Conservation (phyloP, 2,888 invertebrate genomes). For the Drosophila lutescens region DNA sequence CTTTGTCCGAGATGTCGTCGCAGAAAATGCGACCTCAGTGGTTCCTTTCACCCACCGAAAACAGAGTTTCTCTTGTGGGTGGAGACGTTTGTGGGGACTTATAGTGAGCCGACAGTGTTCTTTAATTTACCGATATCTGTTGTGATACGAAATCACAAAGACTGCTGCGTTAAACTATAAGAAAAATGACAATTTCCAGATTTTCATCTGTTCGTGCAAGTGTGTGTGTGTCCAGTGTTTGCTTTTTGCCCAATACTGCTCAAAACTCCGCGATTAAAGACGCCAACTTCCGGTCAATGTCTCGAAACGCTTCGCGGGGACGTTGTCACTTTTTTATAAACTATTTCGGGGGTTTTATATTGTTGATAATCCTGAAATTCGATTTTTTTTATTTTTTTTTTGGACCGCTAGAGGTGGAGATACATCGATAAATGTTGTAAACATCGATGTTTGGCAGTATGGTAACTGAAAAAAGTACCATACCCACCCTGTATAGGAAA, state of each 20-base stretch:
- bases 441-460: no score
- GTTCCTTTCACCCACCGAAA: constrained; percentile 28
- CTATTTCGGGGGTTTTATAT: constrained; percentile 16
- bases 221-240: constrained; percentile 25
- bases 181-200: constrained; percentile 49
- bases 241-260: constrained; percentile 32
- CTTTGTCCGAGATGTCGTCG: constrained; percentile 30
- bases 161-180: constrained; percentile 4
- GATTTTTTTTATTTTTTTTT: constrained; percentile 57
- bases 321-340: not conserved
- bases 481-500: no score
- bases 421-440: no score
- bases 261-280: not conserved
- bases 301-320: not conserved
- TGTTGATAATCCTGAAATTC: constrained; percentile 40
- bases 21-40: constrained; percentile 29
- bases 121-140: constrained; percentile 10
- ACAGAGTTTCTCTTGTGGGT: not conserved
- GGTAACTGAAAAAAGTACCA: no score
- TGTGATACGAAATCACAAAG: not conserved
- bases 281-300: not conserved
- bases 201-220: constrained; percentile 59
- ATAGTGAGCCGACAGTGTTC: not conserved
- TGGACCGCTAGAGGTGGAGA: no score
- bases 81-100: not conserved